Evolutionary conservation across 2,113 vertebrate genomes (phyloP).

Genomic region (Turdus rufiventris): DNA sequence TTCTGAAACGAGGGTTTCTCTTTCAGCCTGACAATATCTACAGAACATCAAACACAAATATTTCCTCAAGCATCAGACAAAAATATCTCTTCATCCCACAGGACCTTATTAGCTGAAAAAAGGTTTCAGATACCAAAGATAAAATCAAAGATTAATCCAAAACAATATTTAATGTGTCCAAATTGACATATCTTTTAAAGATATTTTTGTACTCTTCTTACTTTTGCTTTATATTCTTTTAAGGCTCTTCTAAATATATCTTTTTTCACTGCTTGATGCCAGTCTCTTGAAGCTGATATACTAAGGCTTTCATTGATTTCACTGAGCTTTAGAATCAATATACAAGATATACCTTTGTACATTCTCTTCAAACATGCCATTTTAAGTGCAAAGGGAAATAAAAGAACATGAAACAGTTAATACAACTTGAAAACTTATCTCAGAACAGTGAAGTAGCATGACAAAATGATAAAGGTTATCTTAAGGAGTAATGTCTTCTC

Average conservation of each 20-base stretch:
- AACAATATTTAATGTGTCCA: slow-evolving; percentile 25
- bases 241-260: slow-evolving; percentile 21
- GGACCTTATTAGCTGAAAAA: slow-evolving; percentile 33
- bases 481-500: background rate
- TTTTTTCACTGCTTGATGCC: background rate
- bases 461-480: background rate
- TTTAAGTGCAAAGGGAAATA: slow-evolving; percentile 1
- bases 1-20: background rate
- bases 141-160: slow-evolving; percentile 41
- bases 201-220: background rate
- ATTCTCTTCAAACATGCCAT: slow-evolving; percentile 13
- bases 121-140: background rate
- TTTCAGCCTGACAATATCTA: background rate
- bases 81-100: slow-evolving; percentile 6
- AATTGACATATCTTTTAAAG: slow-evolving; percentile 4
- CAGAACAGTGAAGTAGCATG: background rate
- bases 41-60: slow-evolving; percentile 28
- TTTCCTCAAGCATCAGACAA: slow-evolving; percentile 4
- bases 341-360: slow-evolving; percentile 41
- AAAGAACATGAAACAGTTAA: slow-evolving; percentile 32
- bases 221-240: slow-evolving; percentile 4
- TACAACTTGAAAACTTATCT: background rate
- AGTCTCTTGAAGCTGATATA: slow-evolving; percentile 34
- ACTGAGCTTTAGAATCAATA: slow-evolving; percentile 46
- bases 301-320: slow-evolving; percentile 52